Evolutionary conservation across 1,140 invertebrate genomes (phyloP), one percentile per base, ranked within the genome.

Genomic region (Melipona quadrifasciata): DNA sequence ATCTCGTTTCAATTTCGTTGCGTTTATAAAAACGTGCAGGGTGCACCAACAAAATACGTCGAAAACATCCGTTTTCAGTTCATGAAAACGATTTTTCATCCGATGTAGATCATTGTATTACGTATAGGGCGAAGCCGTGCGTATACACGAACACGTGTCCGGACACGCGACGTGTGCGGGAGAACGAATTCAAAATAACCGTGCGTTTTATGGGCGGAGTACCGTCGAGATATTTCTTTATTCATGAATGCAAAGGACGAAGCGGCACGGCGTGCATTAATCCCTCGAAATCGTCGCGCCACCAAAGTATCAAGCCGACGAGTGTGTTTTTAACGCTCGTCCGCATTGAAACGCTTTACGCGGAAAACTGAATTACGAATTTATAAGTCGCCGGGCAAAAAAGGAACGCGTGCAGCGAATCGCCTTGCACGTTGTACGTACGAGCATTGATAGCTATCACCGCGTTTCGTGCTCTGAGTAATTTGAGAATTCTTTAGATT

Each of bases 141-240:
- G 53, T 53, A 47, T 19, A 39, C 27, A 53, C 16, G 67, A 53
- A 84, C 76, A 84, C 82, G 82, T 84, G 82, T 79, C 51, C 47
- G 67, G 58, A 57, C 75, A 84, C 76, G 67, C 67, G 82, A 84
- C 75, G 67, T 71, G 82, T 71, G 82, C 67, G 82, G 76, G 76
- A 84, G 82, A 84, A 72, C 82, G 67, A 79, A 84, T 79, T 84
- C 74, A 79, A 84, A 84, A 84, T 84, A 84, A 84, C 75, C 75
- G 55, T 78, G 81, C 51, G 61, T 78, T 70, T 78, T 70, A 78
- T 83, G 81, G 81, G 81, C 61, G 81, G 81, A 78, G 81, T 61
- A 47, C 55, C 24, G 74, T 70, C 75, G 81, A 83, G 81, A 83
- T 83, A 70, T 83, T 83, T 83, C 81, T 83, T 83, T 83, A 83